A percentile compares a stretch with the other conserved stretches of the same genome.
Conservation (phyloP, 2,888 invertebrate species). For the Drosophila demipolita region DNA sequence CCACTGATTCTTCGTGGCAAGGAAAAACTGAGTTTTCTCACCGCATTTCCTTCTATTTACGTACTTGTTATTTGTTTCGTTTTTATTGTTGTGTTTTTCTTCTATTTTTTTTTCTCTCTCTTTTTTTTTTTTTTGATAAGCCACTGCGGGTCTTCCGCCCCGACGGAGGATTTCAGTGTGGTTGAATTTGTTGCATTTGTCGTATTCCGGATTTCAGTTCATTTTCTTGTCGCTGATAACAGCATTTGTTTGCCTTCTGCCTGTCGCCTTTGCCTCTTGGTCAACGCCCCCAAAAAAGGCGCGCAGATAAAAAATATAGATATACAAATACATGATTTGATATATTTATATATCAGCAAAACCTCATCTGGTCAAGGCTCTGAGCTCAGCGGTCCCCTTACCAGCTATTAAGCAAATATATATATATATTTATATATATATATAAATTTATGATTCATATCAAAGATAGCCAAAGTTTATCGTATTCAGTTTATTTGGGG, state of each 20-base stretch:
- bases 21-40: conserved; percentile 40
- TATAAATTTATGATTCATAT: conserved; percentile 29
- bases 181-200: conserved; percentile 5
- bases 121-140: conserved; percentile 58
- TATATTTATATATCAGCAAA: background rate
- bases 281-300: conserved; percentile 63
- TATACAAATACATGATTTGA: background rate
- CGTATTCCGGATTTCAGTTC: conserved; percentile 17
- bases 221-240: conserved; percentile 44
- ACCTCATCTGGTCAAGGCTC: conserved; percentile 34
- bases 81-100: conserved; percentile 28
- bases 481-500: conserved; percentile 33
- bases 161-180: conserved; percentile 61
- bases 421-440: background rate
- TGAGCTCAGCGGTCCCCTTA: background rate
- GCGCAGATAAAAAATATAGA: conserved; percentile 7
- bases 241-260: conserved; percentile 32
- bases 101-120: conserved; percentile 24
- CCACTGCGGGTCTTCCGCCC: conserved; percentile 72
- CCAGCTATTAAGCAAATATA: conserved; percentile 32
- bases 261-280: conserved; percentile 39
- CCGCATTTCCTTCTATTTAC: conserved; percentile 41
- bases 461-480: conserved; percentile 44
- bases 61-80: conserved; percentile 25
- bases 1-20: conserved; percentile 13